Base-by-base conservation (phyloP, 1,140 invertebrate genomes). In the Aethina tumida region DNA sequence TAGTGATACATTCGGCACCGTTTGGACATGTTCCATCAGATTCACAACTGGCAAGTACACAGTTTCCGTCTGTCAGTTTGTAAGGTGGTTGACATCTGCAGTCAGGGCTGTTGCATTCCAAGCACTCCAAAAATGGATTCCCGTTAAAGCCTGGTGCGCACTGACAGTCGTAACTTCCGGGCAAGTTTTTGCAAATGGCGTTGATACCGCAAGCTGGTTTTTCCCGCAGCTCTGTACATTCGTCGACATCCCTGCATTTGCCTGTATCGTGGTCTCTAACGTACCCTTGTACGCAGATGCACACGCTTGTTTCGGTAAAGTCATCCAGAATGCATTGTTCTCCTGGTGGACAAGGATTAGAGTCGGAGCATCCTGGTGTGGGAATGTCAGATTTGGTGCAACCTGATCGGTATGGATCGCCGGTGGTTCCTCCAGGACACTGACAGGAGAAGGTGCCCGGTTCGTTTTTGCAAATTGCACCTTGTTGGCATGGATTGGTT, bases 81-180 rank as follows among this genome's bases (percentile, higher is more conserved):
- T 89, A 90, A 0, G 88, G 88, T 15, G 84, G 75, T 57, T 85
- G 82, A 55, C 88, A 92, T 49, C 85, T 79, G 47, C 88, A 91
- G 50, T 81, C 81, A 3, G 84, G 74, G 21, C 77, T 84, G 56
- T 76, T 81, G 54, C 86, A 91, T 63, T 85, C 75, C 64, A 89
- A 79, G 60, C 87, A 93, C 41, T 81, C 67, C 9, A 76, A 71
- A 55, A 86, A 91, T 5, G 87, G 86, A 65, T 91, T 90, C n/a
- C 87, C 87, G 52, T 83, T 83, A 53, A 83, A 90, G 5, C 84
- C 84, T 19, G 75, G 65, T 1, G 87, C 84, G 56, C 90, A 95
- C 50, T 86, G 83, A 53, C 89, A 94, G 63, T 91, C 87, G 56
- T 92, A 95, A 54, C 86, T 89, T n/a, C 90, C 90, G 0, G 88